phyloP scores from a whole-genome alignment of 2,797 vertebrate species.

The Iguana delicatissima region DNA sequence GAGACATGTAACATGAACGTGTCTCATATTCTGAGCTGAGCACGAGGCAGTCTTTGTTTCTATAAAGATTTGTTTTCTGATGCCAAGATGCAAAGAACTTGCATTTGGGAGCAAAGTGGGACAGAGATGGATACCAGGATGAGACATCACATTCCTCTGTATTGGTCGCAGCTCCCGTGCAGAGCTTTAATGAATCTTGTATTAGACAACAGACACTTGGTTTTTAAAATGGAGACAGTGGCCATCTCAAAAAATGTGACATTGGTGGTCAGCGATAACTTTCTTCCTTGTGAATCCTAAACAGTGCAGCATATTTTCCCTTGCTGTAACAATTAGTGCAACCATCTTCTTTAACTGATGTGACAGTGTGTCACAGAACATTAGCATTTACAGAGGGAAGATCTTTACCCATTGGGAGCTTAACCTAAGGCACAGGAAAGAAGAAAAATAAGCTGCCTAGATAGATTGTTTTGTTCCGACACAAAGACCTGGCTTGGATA shows the following conservation, averaged over 20 bases:
- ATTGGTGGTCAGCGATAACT: slow-evolving; percentile 3
- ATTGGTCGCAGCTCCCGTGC: background rate
- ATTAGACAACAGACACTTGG: background rate
- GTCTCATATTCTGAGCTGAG: slow-evolving; percentile 18
- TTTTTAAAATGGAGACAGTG: background rate
- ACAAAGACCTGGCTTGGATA: background rate
- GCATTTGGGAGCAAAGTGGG: background rate
- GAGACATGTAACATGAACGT: slow-evolving; percentile 38
- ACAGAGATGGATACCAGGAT: background rate
- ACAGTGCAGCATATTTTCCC: slow-evolving; percentile 18
- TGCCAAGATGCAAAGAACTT: slow-evolving; percentile 43
- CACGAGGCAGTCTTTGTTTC: rapidly evolving
- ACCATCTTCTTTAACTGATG: slow-evolving; percentile 29
- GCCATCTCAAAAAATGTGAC: slow-evolving; percentile 7
- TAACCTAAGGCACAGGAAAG: slow-evolving; percentile 26
- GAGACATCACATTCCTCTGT: background rate
- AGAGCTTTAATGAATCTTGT: rapidly evolving
- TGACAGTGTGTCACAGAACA: slow-evolving; percentile 3
- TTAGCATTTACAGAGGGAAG: slow-evolving; percentile 32
- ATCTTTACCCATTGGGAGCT: background rate
- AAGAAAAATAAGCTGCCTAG: background rate
- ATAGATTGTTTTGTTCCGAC: background rate
- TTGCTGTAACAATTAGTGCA: slow-evolving; percentile 13
- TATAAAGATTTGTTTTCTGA: slow-evolving; percentile 21
- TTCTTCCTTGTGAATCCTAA: slow-evolving; percentile 36